Conservation (phyloP, 2,888 invertebrate species). For the Autographa gamma region DNA sequence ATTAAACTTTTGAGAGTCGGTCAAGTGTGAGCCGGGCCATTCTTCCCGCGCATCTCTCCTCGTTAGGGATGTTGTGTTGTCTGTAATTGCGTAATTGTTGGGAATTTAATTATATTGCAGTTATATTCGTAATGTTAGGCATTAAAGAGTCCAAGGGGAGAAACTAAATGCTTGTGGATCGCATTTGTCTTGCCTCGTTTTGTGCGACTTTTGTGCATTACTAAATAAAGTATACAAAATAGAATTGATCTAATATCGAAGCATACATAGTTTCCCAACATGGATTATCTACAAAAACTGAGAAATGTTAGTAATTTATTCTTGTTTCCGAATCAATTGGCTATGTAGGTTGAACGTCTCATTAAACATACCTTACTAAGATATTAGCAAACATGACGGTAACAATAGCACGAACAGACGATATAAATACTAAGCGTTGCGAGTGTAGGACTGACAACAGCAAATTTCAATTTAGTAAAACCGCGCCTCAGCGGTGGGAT, state of each 20-base stretch:
- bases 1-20: conserved; percentile 51
- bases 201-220: too few relatives aligned
- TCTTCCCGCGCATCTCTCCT: conserved; percentile 19
- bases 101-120: conserved; percentile 16
- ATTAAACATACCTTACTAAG: not conserved
- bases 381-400: conserved; percentile 20
- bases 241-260: too few relatives aligned
- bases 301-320: not conserved
- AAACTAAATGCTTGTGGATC: not conserved
- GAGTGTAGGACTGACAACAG: conserved; percentile 70
- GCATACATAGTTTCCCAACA: too few relatives aligned
- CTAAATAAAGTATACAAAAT: too few relatives aligned
- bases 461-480: conserved; percentile 84
- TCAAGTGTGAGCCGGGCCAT: conserved; percentile 40
- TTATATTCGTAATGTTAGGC: conserved; percentile 9
- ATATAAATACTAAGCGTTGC: conserved; percentile 53
- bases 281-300: too few relatives aligned
- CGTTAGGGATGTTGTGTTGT: conserved; percentile 45
- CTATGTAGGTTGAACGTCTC: not conserved
- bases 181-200: not conserved
- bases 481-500: conserved; percentile 74
- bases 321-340: not conserved
- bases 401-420: conserved; percentile 45
- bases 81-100: conserved; percentile 33
- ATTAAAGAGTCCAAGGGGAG: not conserved